Percentiles rank a stretch among this genome's conserved stretches.
Evolutionary conservation across 2,888 invertebrate species (phyloP).

Genomic region (Xylota sylvarum): DNA sequence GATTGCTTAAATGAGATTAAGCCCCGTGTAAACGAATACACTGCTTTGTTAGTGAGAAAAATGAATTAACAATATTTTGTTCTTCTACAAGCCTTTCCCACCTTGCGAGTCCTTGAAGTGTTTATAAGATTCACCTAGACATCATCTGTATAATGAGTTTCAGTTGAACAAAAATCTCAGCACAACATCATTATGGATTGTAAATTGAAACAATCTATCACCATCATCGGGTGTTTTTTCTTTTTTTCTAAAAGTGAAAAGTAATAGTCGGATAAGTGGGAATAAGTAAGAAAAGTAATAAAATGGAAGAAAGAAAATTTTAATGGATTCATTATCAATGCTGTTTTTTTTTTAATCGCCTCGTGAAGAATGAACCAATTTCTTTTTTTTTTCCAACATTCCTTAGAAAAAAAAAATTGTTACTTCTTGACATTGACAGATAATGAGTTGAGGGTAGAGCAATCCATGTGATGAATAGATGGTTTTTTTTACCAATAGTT

Average conservation of each 20-base stretch:
- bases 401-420: neutral
- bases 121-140: constrained; percentile 6
- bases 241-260: constrained; percentile 33
- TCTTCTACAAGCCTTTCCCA: neutral
- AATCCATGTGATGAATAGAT: constrained; percentile 1
- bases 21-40: neutral
- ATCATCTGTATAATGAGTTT: constrained; percentile 34
- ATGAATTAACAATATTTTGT: constrained; percentile 32
- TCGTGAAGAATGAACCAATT: constrained; percentile 31
- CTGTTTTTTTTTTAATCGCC: constrained; percentile 46
- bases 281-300: constrained; percentile 14
- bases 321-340: constrained; percentile 66
- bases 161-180: constrained; percentile 11
- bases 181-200: constrained; percentile 5
- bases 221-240: constrained; percentile 16
- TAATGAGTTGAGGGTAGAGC: constrained; percentile 16
- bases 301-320: constrained; percentile 39
- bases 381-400: constrained; percentile 13
- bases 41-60: constrained; percentile 11
- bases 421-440: constrained; percentile 41
- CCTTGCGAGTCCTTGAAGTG: constrained; percentile 13
- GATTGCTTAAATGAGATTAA: constrained; percentile 52
- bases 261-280: constrained; percentile 50
- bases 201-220: constrained; percentile 49
- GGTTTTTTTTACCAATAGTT: neutral